A percentile compares a stretch with the other conserved stretches of the same genome.
Conservation (phyloP, 2,113 vertebrate species). For the Ciconia stormi region DNA sequence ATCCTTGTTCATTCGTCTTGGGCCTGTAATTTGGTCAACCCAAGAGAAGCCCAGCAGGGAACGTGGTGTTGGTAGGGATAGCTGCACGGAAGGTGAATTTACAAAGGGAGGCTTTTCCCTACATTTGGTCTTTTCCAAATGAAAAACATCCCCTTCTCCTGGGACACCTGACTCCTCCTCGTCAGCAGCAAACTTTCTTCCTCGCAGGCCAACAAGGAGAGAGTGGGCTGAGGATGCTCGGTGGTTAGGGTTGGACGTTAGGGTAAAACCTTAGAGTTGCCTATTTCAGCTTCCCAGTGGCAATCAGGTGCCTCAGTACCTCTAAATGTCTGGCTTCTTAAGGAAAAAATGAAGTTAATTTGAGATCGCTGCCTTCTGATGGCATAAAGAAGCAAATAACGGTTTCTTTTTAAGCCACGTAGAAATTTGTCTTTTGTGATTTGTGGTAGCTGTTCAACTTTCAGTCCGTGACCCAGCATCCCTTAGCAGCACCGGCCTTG, state of each 20-base stretch:
- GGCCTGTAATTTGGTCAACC: background rate
- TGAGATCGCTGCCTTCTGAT: background rate
- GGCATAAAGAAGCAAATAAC: background rate
- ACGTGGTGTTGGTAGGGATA: background rate
- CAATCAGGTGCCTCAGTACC: background rate
- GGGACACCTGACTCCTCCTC: background rate
- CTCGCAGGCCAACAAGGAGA: background rate
- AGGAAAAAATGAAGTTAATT: background rate
- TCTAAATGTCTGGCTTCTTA: background rate
- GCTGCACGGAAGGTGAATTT: background rate
- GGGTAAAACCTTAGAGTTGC: background rate
- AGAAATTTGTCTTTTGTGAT: background rate
- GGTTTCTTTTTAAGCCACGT: rapidly evolving
- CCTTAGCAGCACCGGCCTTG: background rate
- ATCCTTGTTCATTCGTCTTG: rapidly evolving
- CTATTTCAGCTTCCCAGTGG: background rate
- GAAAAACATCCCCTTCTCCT: background rate
- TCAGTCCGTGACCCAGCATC: background rate
- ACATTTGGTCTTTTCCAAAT: background rate
- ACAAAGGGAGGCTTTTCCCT: background rate
- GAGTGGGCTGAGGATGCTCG: background rate
- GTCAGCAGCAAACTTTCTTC: background rate
- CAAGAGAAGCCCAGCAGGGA: background rate
- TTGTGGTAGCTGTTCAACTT: background rate
- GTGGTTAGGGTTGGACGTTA: background rate